Base-by-base conservation (phyloP, 2,797 vertebrate genomes). In the Cossypha niveicapilla region DNA sequence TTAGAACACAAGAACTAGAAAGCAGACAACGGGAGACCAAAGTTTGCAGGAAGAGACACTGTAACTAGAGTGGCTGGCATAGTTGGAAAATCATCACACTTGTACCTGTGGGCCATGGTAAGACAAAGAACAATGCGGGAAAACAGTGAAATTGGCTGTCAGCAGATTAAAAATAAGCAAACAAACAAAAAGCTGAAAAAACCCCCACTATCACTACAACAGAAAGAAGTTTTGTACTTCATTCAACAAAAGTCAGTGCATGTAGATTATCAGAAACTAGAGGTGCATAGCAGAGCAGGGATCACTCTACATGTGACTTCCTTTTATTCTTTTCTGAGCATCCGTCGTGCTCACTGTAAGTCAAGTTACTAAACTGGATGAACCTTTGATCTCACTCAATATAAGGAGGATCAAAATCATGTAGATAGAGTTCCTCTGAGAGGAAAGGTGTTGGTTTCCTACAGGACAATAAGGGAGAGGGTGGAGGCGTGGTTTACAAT, bases 361-460 rank as follows among this genome's bases (percentile, higher is more conserved):
- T 54, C 21, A n/a, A 70, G 18, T 56, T 73, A 18, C 34, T 63
- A 42, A 78, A 75, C 23, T 86, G 63, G 35, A 48, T 37, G 41
- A 79, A 73, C 25, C 35, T 92, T 79, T 91, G 75, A 66, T 78
- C 47, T 78, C 32, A 70, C 16, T 56, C 60, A 82, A 21, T 37
- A 42, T n/a, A 66, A 68, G 35, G n/a, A 71, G n/a, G 25, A 35
- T 30, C 42, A 88, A 81, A 84, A 58, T 48, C 28, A 11, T 51
- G 50, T 27, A 66, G 54, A 86, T 32, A 58, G 24, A 44, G 22
- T 75, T 92, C 73, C 66, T 25, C 21, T 70, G 42, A 78, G 73
- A 90, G 78, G 90, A 91, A 94, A 86, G 81, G 90, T 93, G 93
- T 84, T 95, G 94, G 83, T 58, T 94, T 96, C 91, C 86, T 84